Evolutionary conservation across 1,140 invertebrate species (phyloP).

Genomic region (Calliphora vicina): DNA sequence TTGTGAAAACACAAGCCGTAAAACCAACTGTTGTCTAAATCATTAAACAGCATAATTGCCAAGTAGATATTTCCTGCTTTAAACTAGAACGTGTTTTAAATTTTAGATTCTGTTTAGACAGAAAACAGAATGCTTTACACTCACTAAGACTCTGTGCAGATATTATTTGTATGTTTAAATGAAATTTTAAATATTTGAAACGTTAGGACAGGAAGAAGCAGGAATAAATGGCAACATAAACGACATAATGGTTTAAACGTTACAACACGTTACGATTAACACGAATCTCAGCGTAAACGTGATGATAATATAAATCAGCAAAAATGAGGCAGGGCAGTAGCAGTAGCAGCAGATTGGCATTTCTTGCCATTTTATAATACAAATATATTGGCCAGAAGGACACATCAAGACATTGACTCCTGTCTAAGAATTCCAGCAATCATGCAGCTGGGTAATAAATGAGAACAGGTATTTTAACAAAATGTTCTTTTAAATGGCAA

Average conservation of each 20-base stretch:
- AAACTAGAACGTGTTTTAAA: constrained; percentile 24
- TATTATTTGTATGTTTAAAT: not conserved
- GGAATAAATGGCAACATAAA: not conserved
- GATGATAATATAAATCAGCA: constrained; percentile 42
- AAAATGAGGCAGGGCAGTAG: not conserved
- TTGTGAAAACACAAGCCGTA: not conserved
- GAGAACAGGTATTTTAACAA: not conserved
- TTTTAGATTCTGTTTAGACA: constrained; percentile 1
- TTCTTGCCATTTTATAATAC: constrained; percentile 34
- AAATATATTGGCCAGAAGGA: not conserved
- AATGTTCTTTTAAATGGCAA: not conserved
- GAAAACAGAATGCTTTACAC: not conserved
- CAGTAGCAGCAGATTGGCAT: constrained; percentile 27
- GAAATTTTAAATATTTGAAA: constrained; percentile 25
- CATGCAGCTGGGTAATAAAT: not conserved
- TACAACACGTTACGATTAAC: constrained; percentile 39
- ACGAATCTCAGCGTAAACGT: constrained; percentile 39
- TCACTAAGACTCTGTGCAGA: not conserved
- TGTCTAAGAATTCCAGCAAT: not conserved
- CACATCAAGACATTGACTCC: not conserved
- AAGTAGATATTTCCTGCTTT: not conserved
- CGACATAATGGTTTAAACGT: constrained; percentile 21
- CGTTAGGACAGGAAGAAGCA: not conserved
- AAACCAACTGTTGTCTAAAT: constrained; percentile 22
- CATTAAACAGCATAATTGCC: constrained; percentile 28